Base-by-base conservation (phyloP, 2,888 invertebrate genomes). In the Lampropteryx suffumata region DNA sequence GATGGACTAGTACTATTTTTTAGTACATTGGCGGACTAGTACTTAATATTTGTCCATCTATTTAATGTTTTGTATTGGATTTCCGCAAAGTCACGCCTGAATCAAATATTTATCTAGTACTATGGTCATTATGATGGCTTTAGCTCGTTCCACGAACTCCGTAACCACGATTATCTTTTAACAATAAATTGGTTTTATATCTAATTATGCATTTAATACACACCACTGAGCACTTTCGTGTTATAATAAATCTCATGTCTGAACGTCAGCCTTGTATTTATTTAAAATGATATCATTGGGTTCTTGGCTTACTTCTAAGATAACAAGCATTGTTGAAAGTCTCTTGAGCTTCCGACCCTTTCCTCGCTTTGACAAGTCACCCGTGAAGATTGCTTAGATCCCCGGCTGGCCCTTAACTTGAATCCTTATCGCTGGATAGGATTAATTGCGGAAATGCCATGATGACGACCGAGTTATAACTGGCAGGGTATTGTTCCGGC, bases 311-410 rank as follows among this genome's bases (percentile, higher is more conserved):
- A 79, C 81, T 86, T 87, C 79, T 85, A 80, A 85, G 88, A 87
- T 88, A 90, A 89, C 89, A 87, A 87, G 89, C 87, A 88, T 89
- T 90, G 89, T 90, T 88, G 88, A 88, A 85, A 87, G 82, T 87
- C 87, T 85, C 87, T 82, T 77, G 81, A 84, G 86, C 73, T 79
- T 77, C 81, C 82, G 86, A 87, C 88, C 89, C 87, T 89, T 79
- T 87, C 82, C 84, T 80, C 79, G 76, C 89, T 90, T 90, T 90
- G 89, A 88, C 87, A 84, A 89, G 85, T 88, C 86, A 87, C 79
- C 85, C 88, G 88, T 89, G 82, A 88, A 89, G 88, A 88, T 90
- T 88, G 89, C 88, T 87, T 87, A 86, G 88, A 89, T 88, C 89
- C 86, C 7, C 85, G 64, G 79, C 84, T 82, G 82, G 83, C 80